Evolutionary conservation across 2,888 invertebrate genomes (phyloP), one percentile per base, ranked within the genome.

Genomic region (Drosophila fungiperda): DNA sequence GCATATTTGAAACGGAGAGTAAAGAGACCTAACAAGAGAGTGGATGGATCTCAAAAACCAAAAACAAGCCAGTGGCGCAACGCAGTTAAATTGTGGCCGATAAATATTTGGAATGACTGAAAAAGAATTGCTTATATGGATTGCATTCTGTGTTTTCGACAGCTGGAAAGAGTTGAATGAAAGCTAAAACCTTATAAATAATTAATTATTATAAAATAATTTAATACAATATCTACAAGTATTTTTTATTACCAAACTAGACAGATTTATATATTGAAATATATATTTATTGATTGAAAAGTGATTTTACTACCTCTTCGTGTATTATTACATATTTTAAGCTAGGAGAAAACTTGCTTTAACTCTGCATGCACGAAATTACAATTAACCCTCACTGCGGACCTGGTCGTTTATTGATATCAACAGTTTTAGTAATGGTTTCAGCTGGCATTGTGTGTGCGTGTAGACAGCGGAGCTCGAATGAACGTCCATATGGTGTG

Each of bases 351-450:
- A 29, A 15, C 40, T 32, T 38, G 9, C 20, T 20, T 42, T 5
- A 42, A 32, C 32, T 32, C 17, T 2, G 20, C 8, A 32, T 3
- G 12, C 29, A 23, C 9, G 38, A n/a, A 33, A n/a, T 38, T 15
- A 7, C 45, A 26, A 50, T 15, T 26, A 11, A 67, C 54, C 65
- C 61, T 42, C n/a, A 53, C 2, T 73, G 20, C 82, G 87, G 61
- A n/a, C 87, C 87, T 83, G 87, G 35, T 26, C 5, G 1, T 6
- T 35, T 70, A 49, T 52, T 68, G 73, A 71, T 76, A 82, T 83
- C 83, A 83, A 87, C 83, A 82, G 87, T 83, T 83, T 83, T 70
- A 72, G 81, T 83, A 62, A 68, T 70, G 66, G 64, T 52, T 70
- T 69, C 85, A 82, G 82, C 86, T 82, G 86, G 83, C 71, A 65